phyloP scores from a whole-genome alignment of 2,888 invertebrate genomes.

The Eledone cirrhosa region DNA sequence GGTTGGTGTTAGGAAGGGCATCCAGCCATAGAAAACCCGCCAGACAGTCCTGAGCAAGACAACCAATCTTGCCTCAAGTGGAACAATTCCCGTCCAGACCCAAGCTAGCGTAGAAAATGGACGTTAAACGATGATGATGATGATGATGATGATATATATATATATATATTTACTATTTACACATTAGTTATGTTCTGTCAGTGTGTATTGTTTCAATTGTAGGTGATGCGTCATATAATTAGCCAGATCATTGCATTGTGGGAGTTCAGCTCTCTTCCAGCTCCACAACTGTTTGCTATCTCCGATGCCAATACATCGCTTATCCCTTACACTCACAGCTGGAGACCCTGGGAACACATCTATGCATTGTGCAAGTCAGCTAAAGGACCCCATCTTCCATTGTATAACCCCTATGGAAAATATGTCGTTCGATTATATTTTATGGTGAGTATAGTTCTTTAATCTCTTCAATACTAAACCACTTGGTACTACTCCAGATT shows the following conservation, averaged over 20 bases:
- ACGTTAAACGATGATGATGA: no score
- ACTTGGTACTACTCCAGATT: no score
- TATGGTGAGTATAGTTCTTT: conserved; percentile 59
- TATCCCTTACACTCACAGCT: conserved; percentile 54
- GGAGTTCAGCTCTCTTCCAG: conserved; percentile 55
- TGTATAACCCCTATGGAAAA: conserved; percentile 66
- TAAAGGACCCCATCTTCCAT: conserved; percentile 63
- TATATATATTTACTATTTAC: no score
- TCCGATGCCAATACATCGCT: conserved; percentile 42
- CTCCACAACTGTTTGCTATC: conserved; percentile 41
- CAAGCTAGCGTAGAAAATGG: no score
- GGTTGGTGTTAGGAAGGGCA: no score
- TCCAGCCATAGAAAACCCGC: no score
- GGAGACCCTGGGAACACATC: conserved; percentile 68
- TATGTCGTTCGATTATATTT: conserved; percentile 66
- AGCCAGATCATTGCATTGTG: conserved; percentile 65
- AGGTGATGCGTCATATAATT: conserved; percentile 66
- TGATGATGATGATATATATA: no score
- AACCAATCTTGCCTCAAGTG: no score
- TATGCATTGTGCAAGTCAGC: conserved; percentile 64
- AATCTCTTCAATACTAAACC: no score
- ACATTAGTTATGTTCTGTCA: no score
- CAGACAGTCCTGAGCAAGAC: no score
- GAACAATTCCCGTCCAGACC: no score
- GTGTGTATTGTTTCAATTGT: conserved; percentile 1